These are phyloP conservation scores for Malthinus seriepunctatus DNA, from an alignment of 2,888 invertebrate species.

Conservation along the genomic window DNA sequence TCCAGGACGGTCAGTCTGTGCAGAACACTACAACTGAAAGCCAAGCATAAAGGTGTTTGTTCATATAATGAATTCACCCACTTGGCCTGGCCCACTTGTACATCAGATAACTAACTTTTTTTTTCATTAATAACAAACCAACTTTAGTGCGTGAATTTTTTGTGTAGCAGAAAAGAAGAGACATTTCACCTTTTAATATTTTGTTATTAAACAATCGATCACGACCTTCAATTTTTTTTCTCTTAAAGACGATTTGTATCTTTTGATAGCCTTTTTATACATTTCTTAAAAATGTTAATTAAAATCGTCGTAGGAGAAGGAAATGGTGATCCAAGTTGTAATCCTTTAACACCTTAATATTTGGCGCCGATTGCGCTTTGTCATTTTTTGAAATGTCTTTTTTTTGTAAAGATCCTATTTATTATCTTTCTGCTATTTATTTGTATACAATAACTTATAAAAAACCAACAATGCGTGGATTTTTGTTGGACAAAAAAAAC, in stretches of 20 bases:
- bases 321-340: background rate
- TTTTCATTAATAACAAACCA: slow-evolving; percentile 47
- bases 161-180: slow-evolving; percentile 51
- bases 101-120: slow-evolving; percentile 45
- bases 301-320: slow-evolving; percentile 12
- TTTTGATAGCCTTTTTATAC: slow-evolving; percentile 27
- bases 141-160: slow-evolving; percentile 55
- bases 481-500: slow-evolving; percentile 49
- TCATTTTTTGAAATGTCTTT: slow-evolving; percentile 53
- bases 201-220: slow-evolving; percentile 4
- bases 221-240: slow-evolving; percentile 6
- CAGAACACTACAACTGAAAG: slow-evolving; percentile 65
- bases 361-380: slow-evolving; percentile 10
- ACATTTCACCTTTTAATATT: slow-evolving; percentile 49
- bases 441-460: slow-evolving; percentile 52
- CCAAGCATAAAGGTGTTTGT: slow-evolving; percentile 57
- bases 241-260: slow-evolving; percentile 19
- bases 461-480: slow-evolving; percentile 45
- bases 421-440: slow-evolving; percentile 51
- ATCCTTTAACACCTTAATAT: background rate
- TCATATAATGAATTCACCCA: slow-evolving; percentile 34
- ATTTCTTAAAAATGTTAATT: slow-evolving; percentile 20
- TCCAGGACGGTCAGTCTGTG: slow-evolving; percentile 62
- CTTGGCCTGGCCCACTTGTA: slow-evolving; percentile 3
- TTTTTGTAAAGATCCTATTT: slow-evolving; percentile 45